Percentiles rank a stretch among this genome's conserved stretches.
phyloP scores from a whole-genome alignment of 2,797 vertebrate species.

The Sebastes itinus region DNA sequence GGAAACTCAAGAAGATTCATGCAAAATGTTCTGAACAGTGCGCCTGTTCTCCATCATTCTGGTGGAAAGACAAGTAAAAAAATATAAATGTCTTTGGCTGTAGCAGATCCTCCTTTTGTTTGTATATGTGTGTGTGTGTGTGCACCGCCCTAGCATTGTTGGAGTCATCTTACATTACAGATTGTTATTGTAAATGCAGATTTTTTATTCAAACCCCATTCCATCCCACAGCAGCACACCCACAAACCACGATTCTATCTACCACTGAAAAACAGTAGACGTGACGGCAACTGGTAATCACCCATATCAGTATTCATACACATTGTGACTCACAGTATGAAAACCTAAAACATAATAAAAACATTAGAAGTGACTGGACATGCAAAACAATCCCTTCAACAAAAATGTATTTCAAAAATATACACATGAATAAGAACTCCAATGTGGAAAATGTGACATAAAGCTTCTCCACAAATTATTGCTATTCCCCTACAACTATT shows the following conservation, averaged over 20 bases:
- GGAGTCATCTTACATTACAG: background rate
- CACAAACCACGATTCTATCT: background rate
- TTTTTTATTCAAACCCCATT: slow-evolving; percentile 7
- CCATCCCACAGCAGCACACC: background rate
- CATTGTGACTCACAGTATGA: background rate
- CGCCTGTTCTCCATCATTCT: background rate
- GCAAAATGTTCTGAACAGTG: background rate
- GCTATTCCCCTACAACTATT: background rate
- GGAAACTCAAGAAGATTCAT: no score
- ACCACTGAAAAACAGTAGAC: background rate
- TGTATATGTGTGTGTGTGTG: background rate
- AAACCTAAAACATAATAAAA: background rate
- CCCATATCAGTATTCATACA: background rate
- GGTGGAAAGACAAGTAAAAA: background rate
- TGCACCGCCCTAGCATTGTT: background rate
- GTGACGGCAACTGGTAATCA: background rate
- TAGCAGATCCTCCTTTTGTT: background rate
- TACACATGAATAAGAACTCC: background rate
- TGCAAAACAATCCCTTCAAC: background rate
- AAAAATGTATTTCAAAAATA: slow-evolving; percentile 42
- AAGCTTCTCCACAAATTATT: background rate
- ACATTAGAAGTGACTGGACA: background rate
- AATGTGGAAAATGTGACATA: background rate
- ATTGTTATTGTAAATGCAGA: background rate
- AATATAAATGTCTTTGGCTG: background rate